Evolutionary conservation across 2,113 vertebrate genomes (phyloP).

Genomic region (Strigops habroptila): DNA sequence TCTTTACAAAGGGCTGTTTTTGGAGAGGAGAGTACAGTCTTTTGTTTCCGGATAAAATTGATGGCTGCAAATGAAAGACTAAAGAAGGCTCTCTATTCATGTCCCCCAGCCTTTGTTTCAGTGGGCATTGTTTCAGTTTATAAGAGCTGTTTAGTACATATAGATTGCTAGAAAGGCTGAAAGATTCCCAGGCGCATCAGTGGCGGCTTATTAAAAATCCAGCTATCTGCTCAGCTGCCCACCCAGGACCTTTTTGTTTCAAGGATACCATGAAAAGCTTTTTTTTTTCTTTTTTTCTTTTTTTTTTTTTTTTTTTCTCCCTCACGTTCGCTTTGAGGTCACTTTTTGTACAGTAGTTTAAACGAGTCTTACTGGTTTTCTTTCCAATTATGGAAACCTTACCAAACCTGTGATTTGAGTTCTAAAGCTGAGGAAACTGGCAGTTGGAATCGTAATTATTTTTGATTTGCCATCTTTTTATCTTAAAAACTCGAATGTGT

Average conservation of each 20-base stretch:
- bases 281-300: not conserved
- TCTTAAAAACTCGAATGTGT: not conserved
- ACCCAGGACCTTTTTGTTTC: slow-evolving; percentile 23
- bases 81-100: slow-evolving; percentile 57
- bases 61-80: slow-evolving; percentile 58
- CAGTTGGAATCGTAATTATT: not conserved
- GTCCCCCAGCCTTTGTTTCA: slow-evolving; percentile 49
- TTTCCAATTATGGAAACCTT: not conserved
- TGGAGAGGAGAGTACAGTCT: slow-evolving; percentile 54
- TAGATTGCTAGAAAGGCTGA: slow-evolving; percentile 40
- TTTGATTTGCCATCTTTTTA: not conserved
- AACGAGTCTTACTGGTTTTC: not conserved
- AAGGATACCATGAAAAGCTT: not conserved
- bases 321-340: not conserved
- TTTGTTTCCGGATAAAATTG: slow-evolving; percentile 65
- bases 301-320: not conserved
- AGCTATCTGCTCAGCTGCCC: not conserved
- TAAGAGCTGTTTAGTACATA: slow-evolving; percentile 47
- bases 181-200: slow-evolving; percentile 18
- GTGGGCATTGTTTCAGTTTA: slow-evolving; percentile 54
- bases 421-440: not conserved
- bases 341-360: not conserved
- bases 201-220: not conserved
- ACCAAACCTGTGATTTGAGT: not conserved
- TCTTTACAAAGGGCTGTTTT: slow-evolving; percentile 60